Percentiles rank a stretch among this genome's conserved stretches.
phyloP scores from a whole-genome alignment of 2,888 invertebrate species.

The Cecidostiba fungosa region DNA sequence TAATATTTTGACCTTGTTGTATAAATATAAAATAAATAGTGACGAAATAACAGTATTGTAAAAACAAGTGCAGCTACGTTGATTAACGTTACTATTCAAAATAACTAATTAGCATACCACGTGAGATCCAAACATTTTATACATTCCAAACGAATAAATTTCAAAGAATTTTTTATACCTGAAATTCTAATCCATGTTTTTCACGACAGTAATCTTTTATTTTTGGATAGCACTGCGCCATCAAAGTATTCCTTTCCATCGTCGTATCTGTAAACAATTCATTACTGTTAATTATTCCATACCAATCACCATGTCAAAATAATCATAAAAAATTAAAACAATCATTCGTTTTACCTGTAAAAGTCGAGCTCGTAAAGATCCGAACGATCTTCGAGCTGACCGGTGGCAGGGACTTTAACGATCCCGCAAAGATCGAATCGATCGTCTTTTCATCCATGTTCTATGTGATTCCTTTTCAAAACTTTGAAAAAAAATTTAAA shows the following conservation, averaged over 20 bases:
- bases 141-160: not conserved
- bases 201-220: conserved; percentile 98
- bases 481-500: not conserved
- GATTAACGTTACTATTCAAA: not conserved
- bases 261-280: conserved; percentile 89
- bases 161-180: conserved; percentile 83
- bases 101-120: not conserved
- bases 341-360: conserved; percentile 88
- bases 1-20: no score
- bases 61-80: not conserved
- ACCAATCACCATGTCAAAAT: not conserved
- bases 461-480: not conserved
- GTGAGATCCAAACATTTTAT: no score
- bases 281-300: not conserved
- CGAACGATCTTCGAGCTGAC: conserved; percentile 99
- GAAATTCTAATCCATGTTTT: conserved; percentile 98
- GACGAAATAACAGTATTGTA: no score
- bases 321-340: not conserved
- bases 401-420: conserved; percentile 93
- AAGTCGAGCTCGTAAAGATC: conserved; percentile 99
- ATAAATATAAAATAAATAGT: no score
- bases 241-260: conserved; percentile 97
- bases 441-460: conserved; percentile 94
- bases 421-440: conserved; percentile 94
- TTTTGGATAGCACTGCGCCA: conserved; percentile 98